Conservation (phyloP, 2,113 vertebrate genomes). For the Choloepus hoffmanni region DNA sequence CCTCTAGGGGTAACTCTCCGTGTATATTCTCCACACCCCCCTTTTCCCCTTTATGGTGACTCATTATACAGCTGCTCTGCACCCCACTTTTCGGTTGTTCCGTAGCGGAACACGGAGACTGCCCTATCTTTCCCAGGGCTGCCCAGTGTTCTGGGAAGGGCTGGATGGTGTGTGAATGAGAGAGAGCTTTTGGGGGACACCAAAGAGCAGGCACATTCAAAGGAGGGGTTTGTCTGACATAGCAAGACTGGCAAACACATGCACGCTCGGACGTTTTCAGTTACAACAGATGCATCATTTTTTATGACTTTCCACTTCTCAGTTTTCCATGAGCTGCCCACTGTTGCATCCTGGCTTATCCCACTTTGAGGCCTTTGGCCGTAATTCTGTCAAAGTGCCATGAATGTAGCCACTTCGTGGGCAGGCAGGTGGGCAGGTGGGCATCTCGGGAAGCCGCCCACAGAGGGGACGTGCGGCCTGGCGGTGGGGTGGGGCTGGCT, state of each 20-base stretch:
- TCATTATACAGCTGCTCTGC: accelerated
- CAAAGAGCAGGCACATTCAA: not conserved
- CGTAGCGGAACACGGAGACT: too few relatives aligned
- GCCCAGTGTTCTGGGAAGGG: too few relatives aligned
- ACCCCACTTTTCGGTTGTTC: not conserved
- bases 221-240: not conserved
- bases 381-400: not conserved
- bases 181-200: not conserved
- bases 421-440: too few relatives aligned
- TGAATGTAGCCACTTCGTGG: too few relatives aligned
- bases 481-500: too few relatives aligned
- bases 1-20: not conserved
- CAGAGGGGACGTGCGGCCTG: too few relatives aligned
- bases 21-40: accelerated
- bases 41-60: not conserved
- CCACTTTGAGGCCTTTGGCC: not conserved
- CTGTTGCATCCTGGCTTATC: not conserved
- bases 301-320: accelerated
- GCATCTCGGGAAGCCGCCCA: too few relatives aligned
- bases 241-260: not conserved
- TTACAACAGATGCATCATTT: accelerated
- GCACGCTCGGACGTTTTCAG: accelerated
- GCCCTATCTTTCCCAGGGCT: not conserved
- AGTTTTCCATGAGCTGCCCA: too few relatives aligned
- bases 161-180: not conserved